Evolutionary conservation across 2,797 vertebrate species (phyloP), one percentile per base, ranked within the genome.

Genomic region (Diglossa cyanea): DNA sequence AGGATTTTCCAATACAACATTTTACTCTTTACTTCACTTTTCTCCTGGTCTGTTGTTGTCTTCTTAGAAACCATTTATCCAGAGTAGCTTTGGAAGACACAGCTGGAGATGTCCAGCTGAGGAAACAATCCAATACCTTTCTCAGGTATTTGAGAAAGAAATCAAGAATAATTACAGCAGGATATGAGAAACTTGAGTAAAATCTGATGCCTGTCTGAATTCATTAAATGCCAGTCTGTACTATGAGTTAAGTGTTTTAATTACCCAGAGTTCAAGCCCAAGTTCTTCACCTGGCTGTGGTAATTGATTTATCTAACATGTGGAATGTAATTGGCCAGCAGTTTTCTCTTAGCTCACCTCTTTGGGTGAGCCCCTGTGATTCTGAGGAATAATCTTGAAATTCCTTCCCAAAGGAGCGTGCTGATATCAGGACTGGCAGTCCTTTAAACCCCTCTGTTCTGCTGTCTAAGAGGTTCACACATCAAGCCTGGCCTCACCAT

Each of bases 401-500:
- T 16, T 47, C 63, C 23, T 79, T 54, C 25, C 28, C 11, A 37
- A 42, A 60, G 19, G 62, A 76, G 48, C 51, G 18, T 7, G 25
- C 37, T 44, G 57, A 13, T 17, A 6, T 7, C 37, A 13, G 4
- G 13, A 1, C 7, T 42, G n/a, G 6, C 17, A 79, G 53, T 5
- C 31, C 53, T 55, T 80, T 15, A 45, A 33, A 55, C 21, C 28
- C 7, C n/a, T 61, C 57, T 33, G 28, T 33, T 65, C 35, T 73
- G 30, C 40, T 77, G 9, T 10, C 39, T 68, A 3, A 51, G 37
- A 54, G 17, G 44, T 58, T 86, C 88, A 37, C 8, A 2, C 54
- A 11, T 26, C 10, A 0, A 35, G 18, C 39, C 31, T 63, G 65
- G 23, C 58, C 75, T 79, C 28, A 17, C 11, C 0, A 0, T 55